These are phyloP conservation scores for Mamestra configurata DNA, from an alignment of 1,140 invertebrate species.

Conservation along the genomic window DNA sequence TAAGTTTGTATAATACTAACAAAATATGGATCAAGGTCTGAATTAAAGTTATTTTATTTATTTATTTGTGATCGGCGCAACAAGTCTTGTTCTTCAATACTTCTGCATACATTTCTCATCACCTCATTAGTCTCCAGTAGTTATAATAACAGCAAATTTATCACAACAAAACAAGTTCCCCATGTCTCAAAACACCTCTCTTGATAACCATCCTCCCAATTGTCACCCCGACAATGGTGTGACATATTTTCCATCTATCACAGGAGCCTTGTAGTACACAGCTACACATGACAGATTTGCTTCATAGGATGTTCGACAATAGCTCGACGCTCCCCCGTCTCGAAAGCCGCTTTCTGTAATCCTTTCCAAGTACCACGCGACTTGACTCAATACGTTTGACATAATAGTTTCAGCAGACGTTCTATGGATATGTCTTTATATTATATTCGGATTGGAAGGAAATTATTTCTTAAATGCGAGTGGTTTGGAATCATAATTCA, in stretches of 20 bases:
- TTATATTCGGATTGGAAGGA: neutral
- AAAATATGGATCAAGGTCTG: no score
- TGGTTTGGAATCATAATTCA: no score
- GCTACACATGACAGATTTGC: constrained; percentile 17
- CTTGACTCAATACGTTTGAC: constrained; percentile 25
- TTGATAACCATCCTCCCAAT: neutral
- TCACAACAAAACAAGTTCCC: no score
- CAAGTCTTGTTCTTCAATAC: no score
- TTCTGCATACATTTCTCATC: no score
- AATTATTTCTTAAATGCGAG: no score
- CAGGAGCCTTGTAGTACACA: neutral
- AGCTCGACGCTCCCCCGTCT: constrained; percentile 1
- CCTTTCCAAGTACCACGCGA: constrained; percentile 12
- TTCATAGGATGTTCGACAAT: constrained; percentile 32
- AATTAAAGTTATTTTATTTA: no score
- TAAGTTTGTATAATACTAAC: no score
- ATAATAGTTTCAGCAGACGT: constrained; percentile 24
- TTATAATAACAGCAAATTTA: no score
- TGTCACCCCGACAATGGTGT: neutral
- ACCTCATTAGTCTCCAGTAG: no score
- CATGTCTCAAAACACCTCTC: no score
- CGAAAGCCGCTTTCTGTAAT: constrained; percentile 30
- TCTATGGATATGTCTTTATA: neutral
- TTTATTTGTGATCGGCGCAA: no score
- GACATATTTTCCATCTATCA: constrained; percentile 29